Percentiles rank a stretch among this genome's conserved stretches.
Conservation (phyloP, 2,797 vertebrate genomes). For the Anniella stebbinsi region DNA sequence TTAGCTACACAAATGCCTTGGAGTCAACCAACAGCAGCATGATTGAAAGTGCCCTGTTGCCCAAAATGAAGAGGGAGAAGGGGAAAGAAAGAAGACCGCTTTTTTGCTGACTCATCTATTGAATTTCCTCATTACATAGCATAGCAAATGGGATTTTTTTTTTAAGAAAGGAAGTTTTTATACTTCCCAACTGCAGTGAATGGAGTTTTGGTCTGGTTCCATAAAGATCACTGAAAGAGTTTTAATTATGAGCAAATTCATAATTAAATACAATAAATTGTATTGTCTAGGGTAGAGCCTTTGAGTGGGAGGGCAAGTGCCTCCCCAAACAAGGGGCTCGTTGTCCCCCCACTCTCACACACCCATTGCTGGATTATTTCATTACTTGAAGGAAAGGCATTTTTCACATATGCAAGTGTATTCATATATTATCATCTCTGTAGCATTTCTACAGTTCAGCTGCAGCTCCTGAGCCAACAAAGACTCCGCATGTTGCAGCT, state of each 20-base stretch:
- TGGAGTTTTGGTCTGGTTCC: neutral
- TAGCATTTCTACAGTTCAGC: too few relatives aligned
- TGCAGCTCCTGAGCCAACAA: too few relatives aligned
- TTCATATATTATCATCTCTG: too few relatives aligned
- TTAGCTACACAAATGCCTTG: slow-evolving; percentile 11
- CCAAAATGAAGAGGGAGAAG: neutral
- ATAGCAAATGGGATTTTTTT: neutral
- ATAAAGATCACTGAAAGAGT: neutral
- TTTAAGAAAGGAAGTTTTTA: neutral
- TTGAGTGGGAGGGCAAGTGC: too few relatives aligned
- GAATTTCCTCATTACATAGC: neutral
- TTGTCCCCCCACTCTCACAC: too few relatives aligned
- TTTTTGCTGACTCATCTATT: neutral
- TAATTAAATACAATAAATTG: too few relatives aligned
- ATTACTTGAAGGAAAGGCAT: too few relatives aligned
- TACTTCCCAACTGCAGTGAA: neutral
- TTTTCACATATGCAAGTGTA: too few relatives aligned
- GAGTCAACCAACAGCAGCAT: neutral
- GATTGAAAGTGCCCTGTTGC: neutral
- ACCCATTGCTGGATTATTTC: too few relatives aligned
- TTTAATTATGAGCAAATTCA: neutral
- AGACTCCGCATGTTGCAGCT: too few relatives aligned
- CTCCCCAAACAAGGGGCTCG: too few relatives aligned
- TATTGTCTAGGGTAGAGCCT: too few relatives aligned
- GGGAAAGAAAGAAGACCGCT: neutral